These are phyloP conservation scores for Drosophila littoralis DNA, from an alignment of 1,140 invertebrate species.

Conservation along the genomic window DNA sequence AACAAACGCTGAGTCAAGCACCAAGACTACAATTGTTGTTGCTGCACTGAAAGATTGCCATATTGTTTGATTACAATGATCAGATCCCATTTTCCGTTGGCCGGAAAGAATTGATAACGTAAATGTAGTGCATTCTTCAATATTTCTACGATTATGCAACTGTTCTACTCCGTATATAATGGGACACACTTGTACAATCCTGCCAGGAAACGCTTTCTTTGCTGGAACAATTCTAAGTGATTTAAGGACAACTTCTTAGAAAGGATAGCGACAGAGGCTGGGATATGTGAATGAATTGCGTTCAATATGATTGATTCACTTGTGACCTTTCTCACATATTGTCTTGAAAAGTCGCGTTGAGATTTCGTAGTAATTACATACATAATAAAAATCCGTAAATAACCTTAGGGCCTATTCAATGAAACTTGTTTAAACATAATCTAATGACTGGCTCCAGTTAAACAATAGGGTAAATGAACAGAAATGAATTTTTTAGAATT, in stretches of 20 bases:
- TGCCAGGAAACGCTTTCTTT: constrained; percentile 56
- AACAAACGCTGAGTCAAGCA: constrained; percentile 48
- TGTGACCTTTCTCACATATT: constrained; percentile 11
- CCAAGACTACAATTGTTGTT: constrained; percentile 23
- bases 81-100: constrained; percentile 38
- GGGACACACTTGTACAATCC: not conserved
- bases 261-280: not conserved
- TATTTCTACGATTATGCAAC: constrained; percentile 8
- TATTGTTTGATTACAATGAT: constrained; percentile 67
- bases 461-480: too few relatives aligned
- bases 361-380: too few relatives aligned
- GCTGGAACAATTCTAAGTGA: too few relatives aligned
- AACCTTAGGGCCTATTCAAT: too few relatives aligned
- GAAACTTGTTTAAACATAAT: too few relatives aligned
- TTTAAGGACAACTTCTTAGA: constrained; percentile 2
- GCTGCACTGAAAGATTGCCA: constrained; percentile 62
- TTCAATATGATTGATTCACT: constrained; percentile 4
- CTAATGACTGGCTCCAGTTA: too few relatives aligned
- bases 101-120: constrained; percentile 45
- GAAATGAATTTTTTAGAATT: too few relatives aligned
- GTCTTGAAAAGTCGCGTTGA: not conserved
- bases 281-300: constrained; percentile 21
- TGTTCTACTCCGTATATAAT: not conserved
- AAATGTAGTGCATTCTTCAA: constrained; percentile 10
- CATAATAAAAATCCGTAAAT: too few relatives aligned